Conservation (phyloP, 2,113 vertebrate species). For the Gallinago jamesoni region DNA sequence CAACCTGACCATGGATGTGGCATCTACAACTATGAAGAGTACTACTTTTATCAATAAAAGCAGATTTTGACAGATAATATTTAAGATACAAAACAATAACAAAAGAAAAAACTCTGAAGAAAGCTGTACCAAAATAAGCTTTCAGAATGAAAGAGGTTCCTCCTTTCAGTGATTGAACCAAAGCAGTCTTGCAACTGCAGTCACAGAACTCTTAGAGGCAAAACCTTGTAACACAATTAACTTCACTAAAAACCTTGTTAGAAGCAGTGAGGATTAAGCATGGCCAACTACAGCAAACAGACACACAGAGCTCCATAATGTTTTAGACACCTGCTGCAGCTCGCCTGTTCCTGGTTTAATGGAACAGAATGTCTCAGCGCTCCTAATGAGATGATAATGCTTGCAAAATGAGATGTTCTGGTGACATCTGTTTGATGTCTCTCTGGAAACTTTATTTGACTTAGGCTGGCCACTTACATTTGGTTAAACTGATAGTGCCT, state of each 20-base stretch:
- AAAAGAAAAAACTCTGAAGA: background rate
- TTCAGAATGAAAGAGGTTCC: background rate
- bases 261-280: conserved; percentile 1
- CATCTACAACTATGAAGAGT: background rate
- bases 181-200: background rate
- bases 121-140: background rate
- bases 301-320: background rate
- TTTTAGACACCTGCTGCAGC: conserved; percentile 34
- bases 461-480: background rate
- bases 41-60: background rate
- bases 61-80: background rate
- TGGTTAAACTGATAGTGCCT: background rate
- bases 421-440: conserved; percentile 10
- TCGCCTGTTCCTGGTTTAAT: background rate
- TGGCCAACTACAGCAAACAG: conserved; percentile 30
- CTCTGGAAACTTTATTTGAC: conserved; percentile 12
- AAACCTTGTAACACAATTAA: conserved; percentile 39
- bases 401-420: background rate
- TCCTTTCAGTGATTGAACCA: background rate
- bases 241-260: background rate
- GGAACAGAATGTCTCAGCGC: conserved; percentile 43
- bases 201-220: background rate
- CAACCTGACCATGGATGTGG: background rate
- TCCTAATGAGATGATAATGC: conserved; percentile 32
- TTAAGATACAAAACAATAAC: background rate